A percentile compares a stretch with the other conserved stretches of the same genome.
Conservation (phyloP, 2,113 vertebrate genomes). For the Aix galericulata region DNA sequence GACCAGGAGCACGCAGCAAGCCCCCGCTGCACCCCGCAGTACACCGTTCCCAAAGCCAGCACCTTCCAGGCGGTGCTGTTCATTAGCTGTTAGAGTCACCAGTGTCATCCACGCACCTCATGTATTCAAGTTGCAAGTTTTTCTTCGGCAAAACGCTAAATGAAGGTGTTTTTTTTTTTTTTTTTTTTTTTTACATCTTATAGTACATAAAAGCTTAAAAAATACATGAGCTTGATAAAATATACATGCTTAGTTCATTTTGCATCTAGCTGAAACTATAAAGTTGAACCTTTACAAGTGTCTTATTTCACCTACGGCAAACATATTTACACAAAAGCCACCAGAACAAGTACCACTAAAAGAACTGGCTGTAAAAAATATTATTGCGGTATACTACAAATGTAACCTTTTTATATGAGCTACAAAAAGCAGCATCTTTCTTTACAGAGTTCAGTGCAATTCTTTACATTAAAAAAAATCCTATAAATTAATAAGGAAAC, state of each 20-base stretch:
- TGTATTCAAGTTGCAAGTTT: neutral
- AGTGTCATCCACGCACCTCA: neutral
- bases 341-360: slow-evolving; percentile 88
- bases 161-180: neutral
- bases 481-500: slow-evolving; percentile 83
- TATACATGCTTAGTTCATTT: slow-evolving; percentile 77
- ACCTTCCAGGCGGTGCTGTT: neutral
- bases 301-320: slow-evolving; percentile 87
- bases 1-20: neutral
- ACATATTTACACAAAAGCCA: slow-evolving; percentile 91
- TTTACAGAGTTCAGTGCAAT: slow-evolving; percentile 98
- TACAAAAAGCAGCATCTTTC: slow-evolving; percentile 92
- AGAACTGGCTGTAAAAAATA: slow-evolving; percentile 92
- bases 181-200: slow-evolving; percentile 69
- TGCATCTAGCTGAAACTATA: slow-evolving; percentile 69
- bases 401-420: slow-evolving; percentile 86
- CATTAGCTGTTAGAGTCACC: slow-evolving; percentile 7
- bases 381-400: slow-evolving; percentile 99
- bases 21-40: neutral
- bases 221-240: slow-evolving; percentile 84
- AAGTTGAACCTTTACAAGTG: slow-evolving; percentile 83
- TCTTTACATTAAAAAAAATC: slow-evolving; percentile 83
- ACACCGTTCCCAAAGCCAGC: neutral
- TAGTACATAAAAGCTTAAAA: slow-evolving; percentile 76
- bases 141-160: slow-evolving; percentile 57